phyloP scores from a whole-genome alignment of 2,888 invertebrate species.

The Diaphora mendica region DNA sequence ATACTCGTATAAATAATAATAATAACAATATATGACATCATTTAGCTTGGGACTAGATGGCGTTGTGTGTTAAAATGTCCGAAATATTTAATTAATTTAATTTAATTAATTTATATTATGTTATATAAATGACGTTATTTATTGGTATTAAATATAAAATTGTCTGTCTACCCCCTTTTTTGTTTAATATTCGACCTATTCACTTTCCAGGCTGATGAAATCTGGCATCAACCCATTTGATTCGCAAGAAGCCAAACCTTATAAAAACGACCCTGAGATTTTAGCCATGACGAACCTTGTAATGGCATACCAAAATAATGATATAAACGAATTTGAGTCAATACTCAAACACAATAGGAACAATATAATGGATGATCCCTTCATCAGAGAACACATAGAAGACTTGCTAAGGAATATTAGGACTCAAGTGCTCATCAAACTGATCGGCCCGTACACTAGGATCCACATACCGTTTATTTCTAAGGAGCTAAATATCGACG shows the following conservation, averaged over 20 bases:
- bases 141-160: too few relatives aligned
- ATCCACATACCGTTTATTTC: constrained; percentile 99
- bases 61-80: too few relatives aligned
- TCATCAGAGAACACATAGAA: constrained; percentile 99
- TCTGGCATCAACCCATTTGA: constrained; percentile 99
- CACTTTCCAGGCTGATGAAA: constrained; percentile 94
- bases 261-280: constrained; percentile 99
- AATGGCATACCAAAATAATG: constrained; percentile 98
- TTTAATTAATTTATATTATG: too few relatives aligned
- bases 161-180: too few relatives aligned
- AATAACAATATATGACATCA: too few relatives aligned
- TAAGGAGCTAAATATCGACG: constrained; percentile 96
- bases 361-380: constrained; percentile 99
- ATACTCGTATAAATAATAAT: too few relatives aligned
- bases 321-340: constrained; percentile 98
- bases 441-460: constrained; percentile 98
- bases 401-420: constrained; percentile 98
- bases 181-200: too few relatives aligned
- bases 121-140: too few relatives aligned
- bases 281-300: constrained; percentile 99
- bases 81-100: too few relatives aligned
- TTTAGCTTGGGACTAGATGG: too few relatives aligned
- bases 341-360: constrained; percentile 95
- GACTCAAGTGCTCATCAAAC: constrained; percentile 98
- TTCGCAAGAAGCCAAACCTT: constrained; percentile 99